phyloP scores from a whole-genome alignment of 53 echinoderm and acorn worm species.

The Luidia sarsii region DNA sequence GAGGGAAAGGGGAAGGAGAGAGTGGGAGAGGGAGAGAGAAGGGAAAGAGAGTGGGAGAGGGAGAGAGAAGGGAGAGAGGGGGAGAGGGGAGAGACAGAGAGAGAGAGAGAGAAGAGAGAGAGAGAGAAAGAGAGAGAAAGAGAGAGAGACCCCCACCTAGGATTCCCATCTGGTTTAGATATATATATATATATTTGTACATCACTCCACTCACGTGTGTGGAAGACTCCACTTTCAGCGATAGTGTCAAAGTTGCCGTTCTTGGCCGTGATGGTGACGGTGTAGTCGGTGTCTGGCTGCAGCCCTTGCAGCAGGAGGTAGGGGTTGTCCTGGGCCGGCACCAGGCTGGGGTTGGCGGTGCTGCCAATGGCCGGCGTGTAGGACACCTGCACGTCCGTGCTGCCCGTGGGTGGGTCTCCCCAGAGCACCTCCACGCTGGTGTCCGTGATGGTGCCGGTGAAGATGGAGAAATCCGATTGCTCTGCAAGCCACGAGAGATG shows the following conservation, averaged over 20 bases:
- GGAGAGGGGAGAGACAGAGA: too few relatives aligned
- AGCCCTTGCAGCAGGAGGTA: constrained; percentile 47
- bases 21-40: too few relatives aligned
- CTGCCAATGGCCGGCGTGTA: constrained; percentile 6
- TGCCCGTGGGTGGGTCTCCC: constrained; percentile 9
- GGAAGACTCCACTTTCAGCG: neutral
- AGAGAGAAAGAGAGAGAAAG: too few relatives aligned
- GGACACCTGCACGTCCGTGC: constrained; percentile 35
- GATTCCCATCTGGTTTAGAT: too few relatives aligned
- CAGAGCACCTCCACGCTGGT: constrained; percentile 39
- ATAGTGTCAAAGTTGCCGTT: neutral
- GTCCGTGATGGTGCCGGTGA: constrained; percentile 31
- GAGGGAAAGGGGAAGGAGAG: too few relatives aligned
- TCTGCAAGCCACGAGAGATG: too few relatives aligned
- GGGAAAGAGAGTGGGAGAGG: too few relatives aligned
- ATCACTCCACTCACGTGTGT: constrained; percentile 28
- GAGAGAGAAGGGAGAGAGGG: too few relatives aligned
- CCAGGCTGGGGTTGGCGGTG: neutral
- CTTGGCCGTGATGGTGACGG: constrained; percentile 40
- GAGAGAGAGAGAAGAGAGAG: too few relatives aligned
- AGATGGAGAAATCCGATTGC: constrained; percentile 13
- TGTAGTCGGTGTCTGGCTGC: constrained; percentile 58
- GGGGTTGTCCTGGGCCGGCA: neutral
- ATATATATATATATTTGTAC: neutral
- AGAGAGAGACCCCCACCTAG: neutral